Evolutionary conservation across 2,888 invertebrate genomes (phyloP), one percentile per base, ranked within the genome.

Genomic region (Alcis repandata): DNA sequence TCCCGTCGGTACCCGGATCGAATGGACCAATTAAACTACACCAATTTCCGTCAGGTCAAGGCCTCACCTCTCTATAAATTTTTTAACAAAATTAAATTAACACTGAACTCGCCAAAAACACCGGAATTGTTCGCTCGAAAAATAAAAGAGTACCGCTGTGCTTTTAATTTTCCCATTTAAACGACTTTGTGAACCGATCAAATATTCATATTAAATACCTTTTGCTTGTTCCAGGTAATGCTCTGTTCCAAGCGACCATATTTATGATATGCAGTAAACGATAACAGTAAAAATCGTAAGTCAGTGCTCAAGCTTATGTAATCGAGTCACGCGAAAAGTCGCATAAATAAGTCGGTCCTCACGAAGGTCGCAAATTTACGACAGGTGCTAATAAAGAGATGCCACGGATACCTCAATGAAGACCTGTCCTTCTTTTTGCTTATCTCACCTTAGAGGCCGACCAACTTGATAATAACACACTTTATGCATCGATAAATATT

Each of bases 401-500:
- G 72, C 85, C 84, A 77, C 79, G 80, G 79, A 88, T 87, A 80
- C 83, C 80, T 73, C 78, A 73, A 78, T 78, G 80, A 80, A 86
- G 81, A 82, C 76, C 76, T 70, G 59, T 72, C 60, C 79, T 84
- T 86, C 79, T 79, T 83, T 85, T 84, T 81, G 69, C 71, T 70
- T 71, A 68, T 58, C 72, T 69, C 71, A 75, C 74, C 78, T 77
- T 71, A 61, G 67, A 68, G 79, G 77, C 60, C 40, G 59, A 80
- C 84, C 84, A 87, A 87, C 86, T 89, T 88, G 86, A 90, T 89
- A 89, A 88, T 88, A 90, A 88, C 86, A 87, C 85, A 87, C 86
- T 91, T 91, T 90, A 88, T 89, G 89, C 89, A 91, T 82, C 89
- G 88, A 90, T 90, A 89, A 90, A 90, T 85, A 79, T 85, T 89